Percentiles rank a stretch among this genome's conserved stretches.
Conservation (phyloP, 2,797 vertebrate species). For the Masticophis lateralis region DNA sequence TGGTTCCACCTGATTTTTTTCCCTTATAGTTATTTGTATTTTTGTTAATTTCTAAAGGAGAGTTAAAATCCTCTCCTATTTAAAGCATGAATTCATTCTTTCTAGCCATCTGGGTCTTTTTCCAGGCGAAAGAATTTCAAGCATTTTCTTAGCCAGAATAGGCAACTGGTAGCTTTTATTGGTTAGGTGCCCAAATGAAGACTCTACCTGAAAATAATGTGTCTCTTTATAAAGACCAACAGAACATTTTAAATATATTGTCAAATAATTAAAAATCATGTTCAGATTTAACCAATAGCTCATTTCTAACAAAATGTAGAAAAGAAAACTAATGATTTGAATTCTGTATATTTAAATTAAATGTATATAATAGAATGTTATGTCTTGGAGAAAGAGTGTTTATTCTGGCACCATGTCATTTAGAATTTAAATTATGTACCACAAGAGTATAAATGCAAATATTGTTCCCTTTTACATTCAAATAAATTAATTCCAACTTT, state of each 20-base stretch:
- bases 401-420: not conserved
- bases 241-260: not conserved
- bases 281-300: not conserved
- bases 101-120: not conserved
- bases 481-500: slow-evolving; percentile 13
- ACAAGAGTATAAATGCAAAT: not conserved
- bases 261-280: not conserved
- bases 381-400: not conserved
- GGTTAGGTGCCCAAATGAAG: not conserved
- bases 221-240: not conserved
- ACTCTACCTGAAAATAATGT: not conserved
- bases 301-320: not conserved
- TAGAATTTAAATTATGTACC: not conserved
- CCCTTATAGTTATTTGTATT: not conserved
- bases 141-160: not conserved
- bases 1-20: not conserved
- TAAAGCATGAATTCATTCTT: not conserved
- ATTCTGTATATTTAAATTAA: not conserved
- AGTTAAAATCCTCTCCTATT: not conserved
- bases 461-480: not conserved
- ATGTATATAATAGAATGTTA: not conserved
- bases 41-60: not conserved
- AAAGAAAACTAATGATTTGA: not conserved
- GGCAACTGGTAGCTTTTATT: not conserved
- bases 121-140: not conserved